phyloP scores from a whole-genome alignment of 1,140 invertebrate species.

The Schlechtendalia chinensis region DNA sequence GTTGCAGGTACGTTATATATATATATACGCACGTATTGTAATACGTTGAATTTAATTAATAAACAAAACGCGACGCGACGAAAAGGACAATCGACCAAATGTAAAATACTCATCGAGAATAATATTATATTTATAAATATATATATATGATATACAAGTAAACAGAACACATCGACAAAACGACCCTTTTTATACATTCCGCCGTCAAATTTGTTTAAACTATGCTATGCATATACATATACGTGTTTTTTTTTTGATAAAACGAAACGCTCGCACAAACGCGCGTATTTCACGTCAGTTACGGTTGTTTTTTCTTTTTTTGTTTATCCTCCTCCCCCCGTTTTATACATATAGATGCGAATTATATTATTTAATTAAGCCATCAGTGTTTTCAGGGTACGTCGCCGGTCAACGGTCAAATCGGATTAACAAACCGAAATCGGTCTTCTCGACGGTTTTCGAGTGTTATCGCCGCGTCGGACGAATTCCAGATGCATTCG shows the following conservation, averaged over 20 bases:
- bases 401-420: background rate
- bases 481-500: too few species aligned
- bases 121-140: too few species aligned
- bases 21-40: background rate
- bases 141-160: too few species aligned
- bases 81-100: background rate
- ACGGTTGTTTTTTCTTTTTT: too few species aligned
- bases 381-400: background rate
- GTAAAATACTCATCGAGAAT: background rate
- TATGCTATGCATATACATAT: background rate
- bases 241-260: too few species aligned
- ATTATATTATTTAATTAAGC: conserved; percentile 2
- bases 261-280: background rate
- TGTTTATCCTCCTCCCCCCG: too few species aligned
- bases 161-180: background rate
- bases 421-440: too few species aligned
- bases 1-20: too few species aligned
- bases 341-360: background rate
- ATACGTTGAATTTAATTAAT: background rate
- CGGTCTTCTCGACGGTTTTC: too few species aligned
- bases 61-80: background rate
- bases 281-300: background rate
- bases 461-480: too few species aligned
- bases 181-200: background rate
- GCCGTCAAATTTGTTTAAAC: background rate